Base-by-base conservation (phyloP, 1,140 invertebrate genomes). In the Mylabris phalerata region DNA sequence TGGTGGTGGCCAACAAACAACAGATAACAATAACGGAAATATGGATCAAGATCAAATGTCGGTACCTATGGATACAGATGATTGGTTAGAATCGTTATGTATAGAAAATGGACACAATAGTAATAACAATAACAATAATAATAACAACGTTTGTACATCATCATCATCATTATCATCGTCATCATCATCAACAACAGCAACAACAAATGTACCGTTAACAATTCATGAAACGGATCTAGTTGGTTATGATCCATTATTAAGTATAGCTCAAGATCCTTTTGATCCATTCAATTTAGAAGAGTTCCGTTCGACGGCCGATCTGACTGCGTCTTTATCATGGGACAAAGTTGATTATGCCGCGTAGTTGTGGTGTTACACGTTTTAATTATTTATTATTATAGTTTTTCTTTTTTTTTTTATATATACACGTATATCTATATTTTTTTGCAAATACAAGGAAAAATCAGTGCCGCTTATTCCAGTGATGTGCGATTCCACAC, bases 211-310 rank as follows among this genome's bases (percentile, higher is more conserved):
- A 10, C 65, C 65, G 10, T 67, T 72, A 50, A 67, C 71, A 38
- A 72, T 67, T 54, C 73, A 73, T 13, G 71, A 73, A 4, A 67
- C 67, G 1, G 73, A 73, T 19, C 71, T 73, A 9, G 76, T 78
- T 57, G 72, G 81, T 1, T 82, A 82, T 55, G 84, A 87, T 67
- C 84, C 84, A 2, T 64, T 86, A 32, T 73, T 86, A 10, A 75
- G 75, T 9, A 81, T 82, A 59, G 79, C 79, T 57, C 80, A 84
- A 57, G 83, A 85, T 65, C 79, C 84, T 1, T 82, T 87, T 61
- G 85, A 87, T 72, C 76, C 87, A 13, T 88, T 87, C 72, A 83
- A 81, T 63, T 82, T 87, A 67, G 85, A 87, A 48, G 87, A 88
- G 51, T 85, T 86, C 62, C 82, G 82, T 61, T 75, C 82, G 3